Conservation (phyloP, 2,113 vertebrate genomes). For the Mellivora capensis region DNA sequence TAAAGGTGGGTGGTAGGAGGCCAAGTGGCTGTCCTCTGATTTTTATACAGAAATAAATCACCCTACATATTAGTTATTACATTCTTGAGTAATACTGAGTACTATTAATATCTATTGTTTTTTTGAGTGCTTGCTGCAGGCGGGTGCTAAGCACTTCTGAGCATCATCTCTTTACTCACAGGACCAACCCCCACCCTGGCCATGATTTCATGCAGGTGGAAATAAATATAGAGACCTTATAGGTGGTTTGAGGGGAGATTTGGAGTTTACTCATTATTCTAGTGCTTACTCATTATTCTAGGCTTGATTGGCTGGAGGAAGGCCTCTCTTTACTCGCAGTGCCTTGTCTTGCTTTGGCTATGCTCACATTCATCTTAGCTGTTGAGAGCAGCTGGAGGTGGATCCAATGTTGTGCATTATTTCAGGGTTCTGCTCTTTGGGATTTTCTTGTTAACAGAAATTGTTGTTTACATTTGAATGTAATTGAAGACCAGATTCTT, state of each 20-base stretch:
- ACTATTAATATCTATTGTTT: background rate
- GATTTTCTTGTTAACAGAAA: background rate
- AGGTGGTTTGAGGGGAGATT: background rate
- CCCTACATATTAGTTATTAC: background rate
- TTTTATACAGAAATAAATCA: background rate
- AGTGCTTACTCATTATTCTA: background rate
- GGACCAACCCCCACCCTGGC: background rate
- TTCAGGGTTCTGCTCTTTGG: background rate
- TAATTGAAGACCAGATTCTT: background rate
- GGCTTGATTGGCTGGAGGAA: background rate
- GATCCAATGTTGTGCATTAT: background rate
- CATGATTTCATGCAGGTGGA: background rate
- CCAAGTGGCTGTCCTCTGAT: background rate
- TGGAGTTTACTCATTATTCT: background rate
- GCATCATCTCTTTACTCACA: background rate
- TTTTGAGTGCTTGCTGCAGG: background rate
- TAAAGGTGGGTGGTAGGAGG: background rate
- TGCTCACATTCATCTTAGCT: background rate
- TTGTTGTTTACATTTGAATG: background rate
- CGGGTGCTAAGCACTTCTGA: background rate
- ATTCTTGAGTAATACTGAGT: background rate
- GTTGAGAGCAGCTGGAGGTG: background rate
- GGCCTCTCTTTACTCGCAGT: background rate
- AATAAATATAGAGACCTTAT: background rate
- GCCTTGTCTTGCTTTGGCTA: background rate